Conservation (phyloP, 2,888 invertebrate genomes). For the Pachycephus smyrnensis region DNA sequence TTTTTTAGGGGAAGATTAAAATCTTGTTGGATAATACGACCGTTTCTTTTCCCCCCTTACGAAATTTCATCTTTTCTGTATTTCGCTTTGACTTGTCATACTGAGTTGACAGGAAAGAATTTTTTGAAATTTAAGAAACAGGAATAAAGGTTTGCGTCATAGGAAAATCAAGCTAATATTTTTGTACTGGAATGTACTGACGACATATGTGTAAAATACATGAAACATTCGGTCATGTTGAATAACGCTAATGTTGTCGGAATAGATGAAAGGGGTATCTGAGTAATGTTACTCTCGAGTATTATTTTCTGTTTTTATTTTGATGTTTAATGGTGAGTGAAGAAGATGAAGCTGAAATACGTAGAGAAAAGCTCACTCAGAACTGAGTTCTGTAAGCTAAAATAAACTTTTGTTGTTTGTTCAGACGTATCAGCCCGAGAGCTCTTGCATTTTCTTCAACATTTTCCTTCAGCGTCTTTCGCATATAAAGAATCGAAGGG, state of each 20-base stretch:
- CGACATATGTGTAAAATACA: neutral
- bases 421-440: conserved; percentile 14
- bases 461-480: neutral
- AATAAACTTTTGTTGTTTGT: conserved; percentile 22
- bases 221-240: conserved; percentile 1
- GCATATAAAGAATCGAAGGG: neutral
- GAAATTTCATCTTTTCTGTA: neutral
- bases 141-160: neutral
- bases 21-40: neutral
- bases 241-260: neutral
- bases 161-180: neutral
- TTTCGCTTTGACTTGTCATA: neutral
- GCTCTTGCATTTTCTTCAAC: conserved; percentile 14
- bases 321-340: conserved; percentile 41
- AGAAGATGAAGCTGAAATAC: conserved; percentile 30
- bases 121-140: neutral
- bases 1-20: neutral
- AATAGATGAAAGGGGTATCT: conserved; percentile 12
- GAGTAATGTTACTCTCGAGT: conserved; percentile 19
- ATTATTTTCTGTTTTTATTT: conserved; percentile 35
- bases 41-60: neutral
- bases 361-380: conserved; percentile 1
- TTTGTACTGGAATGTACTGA: neutral
- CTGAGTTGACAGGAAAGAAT: neutral
- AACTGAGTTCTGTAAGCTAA: conserved; percentile 12